Base-by-base conservation (phyloP, 2,888 invertebrate species). In the Anarsia innoxiella region DNA sequence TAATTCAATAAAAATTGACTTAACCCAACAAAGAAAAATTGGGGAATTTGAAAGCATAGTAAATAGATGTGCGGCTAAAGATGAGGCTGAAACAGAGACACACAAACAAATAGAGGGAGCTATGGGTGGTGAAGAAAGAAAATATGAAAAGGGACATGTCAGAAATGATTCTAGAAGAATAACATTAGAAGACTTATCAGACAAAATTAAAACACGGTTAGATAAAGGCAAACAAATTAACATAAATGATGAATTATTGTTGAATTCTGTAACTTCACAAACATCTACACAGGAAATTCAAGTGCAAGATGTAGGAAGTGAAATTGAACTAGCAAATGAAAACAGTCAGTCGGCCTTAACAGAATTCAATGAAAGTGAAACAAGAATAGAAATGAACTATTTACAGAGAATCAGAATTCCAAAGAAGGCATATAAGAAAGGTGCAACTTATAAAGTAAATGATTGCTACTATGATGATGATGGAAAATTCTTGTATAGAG, bases 391-490 rank as follows among this genome's bases (percentile, higher is more conserved):
- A 10, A 66, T 66, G 49, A 53, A 62, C 31, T 90, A 90, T 58
- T 86, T 88, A 23, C 87, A 89, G 44, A 82, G 79, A 56, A 93
- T 94, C 43, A 82, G 83, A 48, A 93, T 94, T 45, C 93, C 94
- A 2, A 87, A 86, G 50, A 86, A 88, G 35, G 78, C 88, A 23
- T 87, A 86, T 49, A 88, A 88, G 49, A 72, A 66, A 54, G 91
- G 90, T 14, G 88, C 86, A 28, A 90, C 90, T 5, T 94, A 93
- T 59, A 91, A 90, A 73, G 83, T 93, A 0, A 88, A 91, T 45
- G 93, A 94, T 70, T 91, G 91, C 53, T 95, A 89, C 65, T 95
- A 94, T 70, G 92, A 93, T 60, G 87, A 90, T 63, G 91, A 93
- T 80, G 94, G 94, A 0, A 86, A 83, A 62, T 93, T 94, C 78